Base-by-base conservation (phyloP, 2,888 invertebrate genomes). In the Oconnorella tubifera region DNA sequence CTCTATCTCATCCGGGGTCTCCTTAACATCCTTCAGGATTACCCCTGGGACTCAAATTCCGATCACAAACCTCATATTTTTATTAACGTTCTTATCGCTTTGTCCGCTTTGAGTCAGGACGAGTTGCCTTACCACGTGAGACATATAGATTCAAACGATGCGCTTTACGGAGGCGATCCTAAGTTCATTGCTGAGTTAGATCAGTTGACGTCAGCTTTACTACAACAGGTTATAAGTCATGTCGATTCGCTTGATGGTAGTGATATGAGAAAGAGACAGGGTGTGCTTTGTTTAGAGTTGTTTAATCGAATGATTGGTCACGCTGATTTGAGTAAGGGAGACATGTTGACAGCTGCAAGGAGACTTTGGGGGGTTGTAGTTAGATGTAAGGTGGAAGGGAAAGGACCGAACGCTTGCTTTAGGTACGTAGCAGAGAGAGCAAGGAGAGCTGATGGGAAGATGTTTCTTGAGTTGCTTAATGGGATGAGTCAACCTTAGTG, bases 91-190 rank as follows among this genome's bases (percentile, higher is more conserved):
- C 81, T 96, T 29, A 89, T 91, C 77, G 84, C 92, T 78, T 83
- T 95, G 6, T 88, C 90, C 60, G 87, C 89, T 49, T 87, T 90
- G 82, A 87, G 88, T 19, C 90, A 92, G 79, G 92, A 93, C 70
- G 86, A 83, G 60, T 95, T 92, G 82, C 88, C 89, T 0, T 93
- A 96, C 81, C 90, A 91, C 76, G 87, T 95, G 64, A 89, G 68
- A 75, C 73, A 88, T 87, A 92, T 96, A 68, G 89, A 95, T 76
- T 93, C 95, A 2, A 97, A 97, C 79, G 95, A 97, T 81, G 86
- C 89, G 64, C 83, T 97, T 50, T 97, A 96, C 78, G 95, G 95
- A 4, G 88, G 89, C 14, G 94, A 95, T 83, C 86, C 88, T 19
- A 91, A 92, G 82, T 96, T 92, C 79, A 84, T 94, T 59, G 83